Percentiles rank a stretch among this genome's conserved stretches.
These are phyloP conservation scores for Acipenser ruthenus DNA, from an alignment of 2,797 vertebrate species.

Conservation along the genomic window DNA sequence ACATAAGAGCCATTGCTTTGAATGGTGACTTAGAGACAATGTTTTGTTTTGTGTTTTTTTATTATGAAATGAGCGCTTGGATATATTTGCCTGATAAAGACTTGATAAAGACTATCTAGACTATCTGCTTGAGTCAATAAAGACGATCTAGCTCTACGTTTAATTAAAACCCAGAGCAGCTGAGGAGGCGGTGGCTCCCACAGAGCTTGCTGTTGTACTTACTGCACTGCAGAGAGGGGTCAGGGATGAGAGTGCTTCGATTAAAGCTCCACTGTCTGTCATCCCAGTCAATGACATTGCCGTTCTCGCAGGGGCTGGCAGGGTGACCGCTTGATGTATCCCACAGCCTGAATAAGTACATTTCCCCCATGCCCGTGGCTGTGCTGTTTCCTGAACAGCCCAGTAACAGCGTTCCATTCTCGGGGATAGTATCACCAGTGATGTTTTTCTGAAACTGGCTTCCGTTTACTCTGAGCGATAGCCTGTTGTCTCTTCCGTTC, in stretches of 20 bases:
- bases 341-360: constrained; percentile 66
- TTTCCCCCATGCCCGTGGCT: constrained; percentile 38
- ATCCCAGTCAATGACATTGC: constrained; percentile 54
- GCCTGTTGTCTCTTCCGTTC: constrained; percentile 31
- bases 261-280: constrained; percentile 40
- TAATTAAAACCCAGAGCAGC: neutral
- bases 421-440: constrained; percentile 37
- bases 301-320: constrained; percentile 46
- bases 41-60: no score
- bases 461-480: constrained; percentile 50
- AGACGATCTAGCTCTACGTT: no score
- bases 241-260: constrained; percentile 37
- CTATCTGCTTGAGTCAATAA: no score
- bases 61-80: no score
- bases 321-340: constrained; percentile 32
- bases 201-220: constrained; percentile 33
- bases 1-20: no score
- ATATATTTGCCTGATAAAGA: no score
- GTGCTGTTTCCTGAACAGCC: constrained; percentile 37
- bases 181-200: constrained; percentile 27
- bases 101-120: no score
- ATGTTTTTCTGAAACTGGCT: constrained; percentile 39
- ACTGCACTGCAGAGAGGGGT: neutral
- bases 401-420: constrained; percentile 45
- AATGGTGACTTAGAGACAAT: no score